Conservation (phyloP, 2,113 vertebrate genomes). For the Esox niger region DNA sequence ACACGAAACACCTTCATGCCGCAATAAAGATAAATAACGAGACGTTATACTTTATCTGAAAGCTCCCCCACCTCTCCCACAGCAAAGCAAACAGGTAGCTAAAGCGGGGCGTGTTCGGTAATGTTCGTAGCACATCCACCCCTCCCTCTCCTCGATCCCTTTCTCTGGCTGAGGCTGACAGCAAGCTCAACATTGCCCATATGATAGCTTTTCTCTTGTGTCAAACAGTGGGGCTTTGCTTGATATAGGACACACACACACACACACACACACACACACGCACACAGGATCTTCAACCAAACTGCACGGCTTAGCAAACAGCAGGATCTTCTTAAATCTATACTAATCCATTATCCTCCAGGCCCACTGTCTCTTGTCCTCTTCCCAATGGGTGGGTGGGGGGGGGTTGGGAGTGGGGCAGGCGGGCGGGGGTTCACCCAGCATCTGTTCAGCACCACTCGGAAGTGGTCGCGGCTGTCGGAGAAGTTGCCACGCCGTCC, state of each 20-base stretch:
- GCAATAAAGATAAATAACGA: too few species aligned
- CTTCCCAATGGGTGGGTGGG: constrained; percentile 12
- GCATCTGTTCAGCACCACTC: constrained; percentile 69
- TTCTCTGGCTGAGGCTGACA: background rate
- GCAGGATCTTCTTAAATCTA: constrained; percentile 72
- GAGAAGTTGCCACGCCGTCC: constrained; percentile 50
- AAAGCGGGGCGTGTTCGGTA: background rate
- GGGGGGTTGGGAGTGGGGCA: constrained; percentile 16
- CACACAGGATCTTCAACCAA: constrained; percentile 41
- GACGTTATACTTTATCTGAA: too few species aligned
- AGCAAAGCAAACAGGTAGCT: too few species aligned
- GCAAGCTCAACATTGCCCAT: background rate
- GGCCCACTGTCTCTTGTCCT: constrained; percentile 34
- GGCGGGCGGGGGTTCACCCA: constrained; percentile 46
- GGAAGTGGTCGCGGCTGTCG: constrained; percentile 70
- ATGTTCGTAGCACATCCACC: background rate
- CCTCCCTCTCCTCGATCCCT: background rate
- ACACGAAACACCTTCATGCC: too few species aligned
- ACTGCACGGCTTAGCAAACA: constrained; percentile 56
- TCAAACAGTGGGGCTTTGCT: constrained; percentile 44
- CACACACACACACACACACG: background rate
- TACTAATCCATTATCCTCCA: constrained; percentile 71
- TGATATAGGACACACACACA: constrained; percentile 36
- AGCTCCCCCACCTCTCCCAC: too few species aligned
- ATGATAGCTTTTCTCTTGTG: constrained; percentile 11